phyloP scores from a whole-genome alignment of 2,113 vertebrate species.

The Melanostigma gelatinosum region DNA sequence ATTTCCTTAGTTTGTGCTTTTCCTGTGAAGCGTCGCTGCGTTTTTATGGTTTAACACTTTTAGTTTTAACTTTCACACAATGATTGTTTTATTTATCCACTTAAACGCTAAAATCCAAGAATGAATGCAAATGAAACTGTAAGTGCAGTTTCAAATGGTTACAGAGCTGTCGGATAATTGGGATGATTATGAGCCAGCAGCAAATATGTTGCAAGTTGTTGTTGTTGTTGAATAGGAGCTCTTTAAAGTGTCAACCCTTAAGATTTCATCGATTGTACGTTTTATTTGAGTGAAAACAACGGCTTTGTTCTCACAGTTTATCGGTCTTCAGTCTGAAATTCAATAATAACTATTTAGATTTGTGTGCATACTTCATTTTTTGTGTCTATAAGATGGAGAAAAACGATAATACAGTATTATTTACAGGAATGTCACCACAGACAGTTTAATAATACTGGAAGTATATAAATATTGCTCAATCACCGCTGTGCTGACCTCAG shows the following conservation, averaged over 20 bases:
- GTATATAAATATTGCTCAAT: background rate
- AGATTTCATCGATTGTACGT: background rate
- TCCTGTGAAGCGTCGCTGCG: background rate
- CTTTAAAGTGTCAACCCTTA: background rate
- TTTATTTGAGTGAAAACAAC: background rate
- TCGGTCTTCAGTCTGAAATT: background rate
- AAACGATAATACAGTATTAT: background rate
- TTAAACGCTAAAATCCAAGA: background rate
- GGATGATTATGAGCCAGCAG: background rate
- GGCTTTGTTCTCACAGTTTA: background rate
- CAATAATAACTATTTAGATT: background rate
- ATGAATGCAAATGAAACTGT: background rate
- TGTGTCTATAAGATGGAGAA: background rate
- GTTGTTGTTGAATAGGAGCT: background rate
- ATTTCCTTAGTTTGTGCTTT: background rate
- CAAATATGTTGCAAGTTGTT: background rate
- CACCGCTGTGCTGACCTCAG: background rate
- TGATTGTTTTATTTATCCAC: background rate
- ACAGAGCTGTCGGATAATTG: background rate
- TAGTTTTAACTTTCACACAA: background rate
- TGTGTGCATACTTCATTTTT: background rate
- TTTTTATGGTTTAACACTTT: background rate
- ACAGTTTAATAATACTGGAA: background rate
- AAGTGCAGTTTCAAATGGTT: slow-evolving; percentile 1
- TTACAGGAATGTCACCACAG: background rate